These are phyloP conservation scores for Paelopatides confundens DNA, from an alignment of 53 echinoderm and acorn worm species.

Conservation along the genomic window DNA sequence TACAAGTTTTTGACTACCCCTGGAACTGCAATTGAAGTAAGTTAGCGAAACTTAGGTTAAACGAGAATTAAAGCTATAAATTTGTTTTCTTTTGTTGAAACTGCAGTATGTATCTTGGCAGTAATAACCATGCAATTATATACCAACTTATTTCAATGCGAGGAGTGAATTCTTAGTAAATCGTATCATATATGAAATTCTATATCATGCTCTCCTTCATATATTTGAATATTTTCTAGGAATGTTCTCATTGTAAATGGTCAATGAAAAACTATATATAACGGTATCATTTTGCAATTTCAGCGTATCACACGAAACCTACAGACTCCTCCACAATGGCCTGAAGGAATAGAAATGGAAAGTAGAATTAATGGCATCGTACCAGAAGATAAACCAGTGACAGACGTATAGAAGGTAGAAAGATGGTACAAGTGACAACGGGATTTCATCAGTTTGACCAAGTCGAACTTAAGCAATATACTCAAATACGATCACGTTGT, in stretches of 20 bases:
- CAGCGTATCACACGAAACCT: constrained; percentile 66
- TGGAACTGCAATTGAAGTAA: constrained; percentile 78
- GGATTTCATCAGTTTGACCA: no score
- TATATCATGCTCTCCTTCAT: neutral
- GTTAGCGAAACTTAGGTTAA: neutral
- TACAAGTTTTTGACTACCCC: constrained; percentile 72
- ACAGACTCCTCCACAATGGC: constrained; percentile 61
- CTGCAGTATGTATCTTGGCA: no score
- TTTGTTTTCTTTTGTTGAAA: no score
- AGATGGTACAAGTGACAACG: neutral
- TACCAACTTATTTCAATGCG: no score
- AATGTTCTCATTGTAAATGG: no score
- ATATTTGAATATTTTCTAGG: no score
- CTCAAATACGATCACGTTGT: neutral
- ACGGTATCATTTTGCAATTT: neutral
- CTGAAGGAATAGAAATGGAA: constrained; percentile 54
- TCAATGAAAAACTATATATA: no score
- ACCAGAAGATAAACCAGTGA: constrained; percentile 68
- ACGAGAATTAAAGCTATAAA: no score
- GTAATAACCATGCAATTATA: no score
- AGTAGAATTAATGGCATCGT: constrained; percentile 79
- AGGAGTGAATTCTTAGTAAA: no score
- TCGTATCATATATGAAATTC: no score
- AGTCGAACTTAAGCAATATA: neutral
- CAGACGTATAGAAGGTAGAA: constrained; percentile 71